Percentiles rank a stretch among this genome's conserved stretches.
phyloP scores from a whole-genome alignment of 2,797 vertebrate species.

The Danio jaintianensis region DNA sequence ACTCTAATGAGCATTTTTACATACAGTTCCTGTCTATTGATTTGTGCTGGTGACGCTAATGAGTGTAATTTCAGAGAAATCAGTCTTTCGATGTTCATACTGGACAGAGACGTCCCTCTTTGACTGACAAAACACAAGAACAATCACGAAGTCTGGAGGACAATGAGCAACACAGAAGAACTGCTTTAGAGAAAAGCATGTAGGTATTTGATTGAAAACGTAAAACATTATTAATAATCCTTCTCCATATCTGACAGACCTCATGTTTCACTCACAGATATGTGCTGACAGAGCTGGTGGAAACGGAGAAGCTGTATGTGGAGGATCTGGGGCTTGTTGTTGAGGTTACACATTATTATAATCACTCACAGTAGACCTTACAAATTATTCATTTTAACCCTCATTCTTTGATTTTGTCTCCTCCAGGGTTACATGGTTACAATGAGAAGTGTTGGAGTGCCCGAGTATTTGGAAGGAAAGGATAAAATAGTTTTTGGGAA shows the following conservation, averaged over 20 bases:
- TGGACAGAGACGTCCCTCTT: not conserved
- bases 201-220: slow-evolving; percentile 19
- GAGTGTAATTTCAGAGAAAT: slow-evolving; percentile 34
- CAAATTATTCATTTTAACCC: not conserved
- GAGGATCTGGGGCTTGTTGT: slow-evolving; percentile 90
- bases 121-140: not conserved
- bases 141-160: not conserved
- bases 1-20: not conserved
- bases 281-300: slow-evolving; percentile 88
- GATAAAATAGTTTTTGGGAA: slow-evolving; percentile 98
- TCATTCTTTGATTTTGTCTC: not conserved
- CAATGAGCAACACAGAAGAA: slow-evolving; percentile 15
- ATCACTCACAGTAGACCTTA: not conserved
- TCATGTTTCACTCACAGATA: slow-evolving; percentile 76
- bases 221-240: not conserved
- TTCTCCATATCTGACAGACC: slow-evolving; percentile 59
- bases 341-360: slow-evolving; percentile 73
- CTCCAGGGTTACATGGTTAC: slow-evolving; percentile 92
- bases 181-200: slow-evolving; percentile 58
- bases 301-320: slow-evolving; percentile 90
- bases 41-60: not conserved
- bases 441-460: slow-evolving; percentile 92
- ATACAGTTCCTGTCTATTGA: not conserved
- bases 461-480: slow-evolving; percentile 95
- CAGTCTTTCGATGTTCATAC: not conserved